Base-by-base conservation (phyloP, 2,113 vertebrate genomes). In the Gambusia holbrooki region DNA sequence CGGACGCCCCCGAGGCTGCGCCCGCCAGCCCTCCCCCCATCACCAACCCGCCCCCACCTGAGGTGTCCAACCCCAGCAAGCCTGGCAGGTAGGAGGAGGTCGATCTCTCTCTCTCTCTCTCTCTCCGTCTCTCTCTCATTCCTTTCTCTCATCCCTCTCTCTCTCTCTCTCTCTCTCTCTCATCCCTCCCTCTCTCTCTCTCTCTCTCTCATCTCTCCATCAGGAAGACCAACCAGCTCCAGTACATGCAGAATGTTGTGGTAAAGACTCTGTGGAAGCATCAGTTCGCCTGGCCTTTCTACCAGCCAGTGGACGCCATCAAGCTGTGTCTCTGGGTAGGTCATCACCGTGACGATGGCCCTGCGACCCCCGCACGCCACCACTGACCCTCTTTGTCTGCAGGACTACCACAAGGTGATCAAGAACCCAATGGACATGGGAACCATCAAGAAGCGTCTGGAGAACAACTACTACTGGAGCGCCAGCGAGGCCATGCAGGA, bases 381-480 rank as follows among this genome's bases (percentile, higher is more conserved):
- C 25, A 1, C 51, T 69, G 27, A 51, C 22, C 29, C 17, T 62
- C 22, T 65, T 10, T 66, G 68, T 67, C 25, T 58, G 64, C 60
- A 82, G 98, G 98, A 99, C 92, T 99, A 99, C 92, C 97, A 99
- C 89, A 99, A 98, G 91, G 98, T 99, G 66, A 99, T 99, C 82
- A 99, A 98, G 90, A 98, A 96, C 88, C 98, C 98, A 0, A 99
- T 99, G 98, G 98, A 99, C 80, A 99, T 99, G 98, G 98, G 98
- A 64, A 99, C 98, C 2, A 99, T 99, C 81, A 99, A 98, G 95
- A 99, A 98, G 84, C 93, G 98, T 19, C 94, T 99, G 85, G 98
- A 99, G 79, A 98, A 97, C 88, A 98, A 96, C 54, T 99, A 99
- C 67, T 99, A 99, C 71, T 99, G 98, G 98, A 99, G 97, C 12